Evolutionary conservation across 1,140 invertebrate species (phyloP), one percentile per base, ranked within the genome.

Genomic region (Pygmarrhopalites habei): DNA sequence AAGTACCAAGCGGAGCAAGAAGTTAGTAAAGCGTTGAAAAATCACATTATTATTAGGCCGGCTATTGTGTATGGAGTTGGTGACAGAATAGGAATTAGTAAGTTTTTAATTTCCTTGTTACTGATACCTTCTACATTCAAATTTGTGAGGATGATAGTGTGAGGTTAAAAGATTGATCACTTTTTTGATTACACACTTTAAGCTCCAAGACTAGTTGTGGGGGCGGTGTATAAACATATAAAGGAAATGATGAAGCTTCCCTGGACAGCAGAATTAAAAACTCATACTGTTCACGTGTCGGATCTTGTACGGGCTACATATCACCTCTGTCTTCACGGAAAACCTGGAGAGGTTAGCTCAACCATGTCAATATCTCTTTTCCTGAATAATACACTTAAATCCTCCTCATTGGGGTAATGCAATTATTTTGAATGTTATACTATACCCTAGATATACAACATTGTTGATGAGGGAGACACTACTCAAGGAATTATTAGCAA

Each of bases 191-290:
- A 21, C 26, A 7, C 15, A 17, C 19, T 47, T 75, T 46, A 74
- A 91, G 89, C 86, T 72, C 88, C 90, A 0, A 81, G 90, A 62
- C 78, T 94, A 47, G 82, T 94, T 21, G 85, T 92, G 71, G 90
- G 89, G 56, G 86, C 86, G 47, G 86, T 94, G 65, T 95, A 94
- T 75, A 90, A 89, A 72, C 84, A 92, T 75, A 79, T 92, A 3
- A 82, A 83, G 47, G 89, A 94, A 78, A 89, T 88, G 73, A 92
- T 95, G 90, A 91, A 92, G 75, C 79, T 94, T 46, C 79, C 94
- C 28, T 95, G 91, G 90, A 88, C 86, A 58, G 83, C 86, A 41
- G 83, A 89, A 60, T 78, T 94, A 53, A 83, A 85, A 71, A 85
- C 92, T 79, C 90, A 93, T 75, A 95, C 91, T 1, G 83, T 94